A percentile compares a stretch with the other conserved stretches of the same genome.
These are phyloP conservation scores for Pseudonaja textilis DNA, from an alignment of 2,113 vertebrate genomes.

Conservation along the genomic window DNA sequence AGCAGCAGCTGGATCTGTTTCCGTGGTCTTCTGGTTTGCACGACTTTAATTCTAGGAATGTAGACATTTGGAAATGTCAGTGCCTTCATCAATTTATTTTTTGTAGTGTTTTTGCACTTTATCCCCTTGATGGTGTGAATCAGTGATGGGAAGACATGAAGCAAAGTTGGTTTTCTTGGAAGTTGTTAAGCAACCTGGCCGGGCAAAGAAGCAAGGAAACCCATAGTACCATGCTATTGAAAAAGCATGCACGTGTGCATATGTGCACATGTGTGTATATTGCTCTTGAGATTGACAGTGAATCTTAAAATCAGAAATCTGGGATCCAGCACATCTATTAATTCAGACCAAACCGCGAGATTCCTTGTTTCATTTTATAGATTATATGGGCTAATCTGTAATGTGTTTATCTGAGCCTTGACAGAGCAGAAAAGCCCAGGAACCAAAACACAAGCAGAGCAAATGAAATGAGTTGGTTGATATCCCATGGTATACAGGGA, in stretches of 20 bases:
- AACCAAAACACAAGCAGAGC: neutral
- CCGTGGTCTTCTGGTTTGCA: neutral
- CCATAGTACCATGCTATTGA: neutral
- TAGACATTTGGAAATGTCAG: constrained; percentile 19
- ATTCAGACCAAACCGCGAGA: neutral
- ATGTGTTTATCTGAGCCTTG: neutral
- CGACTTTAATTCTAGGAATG: neutral
- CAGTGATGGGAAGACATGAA: neutral
- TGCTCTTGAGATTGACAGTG: neutral
- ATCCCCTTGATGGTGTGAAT: neutral
- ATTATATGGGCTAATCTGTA: neutral
- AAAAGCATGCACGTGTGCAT: neutral
- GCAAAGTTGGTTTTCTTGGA: neutral
- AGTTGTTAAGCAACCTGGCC: neutral
- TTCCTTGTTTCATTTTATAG: neutral
- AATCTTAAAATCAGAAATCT: neutral
- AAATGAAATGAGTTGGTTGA: neutral
- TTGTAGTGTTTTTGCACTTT: neutral
- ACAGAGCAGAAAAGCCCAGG: neutral
- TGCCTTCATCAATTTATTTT: neutral
- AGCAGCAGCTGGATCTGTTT: neutral
- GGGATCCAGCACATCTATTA: neutral
- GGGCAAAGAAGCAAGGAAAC: neutral
- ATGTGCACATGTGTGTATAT: neutral
- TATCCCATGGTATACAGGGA: neutral